Percentiles rank a stretch among this genome's conserved stretches.
These are phyloP conservation scores for Galaxea fascicularis DNA, from an alignment of 92 coral and sea anemone species.

Conservation along the genomic window DNA sequence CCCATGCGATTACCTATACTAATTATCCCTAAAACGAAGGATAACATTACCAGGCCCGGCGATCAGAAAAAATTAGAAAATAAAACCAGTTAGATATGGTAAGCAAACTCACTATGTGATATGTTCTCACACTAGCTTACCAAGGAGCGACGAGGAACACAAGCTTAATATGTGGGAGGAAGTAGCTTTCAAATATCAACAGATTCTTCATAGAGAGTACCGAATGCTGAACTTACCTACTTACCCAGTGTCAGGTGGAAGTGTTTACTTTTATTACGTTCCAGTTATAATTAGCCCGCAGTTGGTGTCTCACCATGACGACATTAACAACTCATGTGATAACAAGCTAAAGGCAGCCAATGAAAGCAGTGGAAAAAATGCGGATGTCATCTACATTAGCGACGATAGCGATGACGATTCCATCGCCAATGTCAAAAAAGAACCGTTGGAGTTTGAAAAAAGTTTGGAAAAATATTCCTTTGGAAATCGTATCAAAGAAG, in stretches of 20 bases:
- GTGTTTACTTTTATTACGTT: slow-evolving; percentile 39
- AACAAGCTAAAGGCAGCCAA: not conserved
- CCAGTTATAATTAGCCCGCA: slow-evolving; percentile 25
- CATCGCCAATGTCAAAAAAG: slow-evolving; percentile 4
- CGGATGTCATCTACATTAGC: not conserved
- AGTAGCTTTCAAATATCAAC: slow-evolving; percentile 34
- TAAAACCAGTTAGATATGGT: not conserved
- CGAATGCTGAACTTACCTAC: slow-evolving; percentile 45
- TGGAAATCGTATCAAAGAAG: not conserved
- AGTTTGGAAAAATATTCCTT: not conserved
- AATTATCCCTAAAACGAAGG: no score
- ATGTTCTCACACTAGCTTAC: not conserved
- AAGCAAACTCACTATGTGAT: not conserved
- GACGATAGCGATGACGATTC: slow-evolving; percentile 16
- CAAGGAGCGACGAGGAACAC: not conserved
- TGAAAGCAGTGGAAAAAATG: not conserved
- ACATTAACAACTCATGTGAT: not conserved
- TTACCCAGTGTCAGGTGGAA: slow-evolving; percentile 23
- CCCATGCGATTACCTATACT: no score
- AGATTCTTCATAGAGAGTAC: slow-evolving; percentile 48
- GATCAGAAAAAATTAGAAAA: no score
- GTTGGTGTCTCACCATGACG: not conserved
- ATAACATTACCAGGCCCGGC: no score
- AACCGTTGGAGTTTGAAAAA: slow-evolving; percentile 7
- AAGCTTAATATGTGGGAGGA: slow-evolving; percentile 33